These are phyloP conservation scores for Zapornia atra DNA, from an alignment of 2,113 vertebrate species.

Conservation along the genomic window DNA sequence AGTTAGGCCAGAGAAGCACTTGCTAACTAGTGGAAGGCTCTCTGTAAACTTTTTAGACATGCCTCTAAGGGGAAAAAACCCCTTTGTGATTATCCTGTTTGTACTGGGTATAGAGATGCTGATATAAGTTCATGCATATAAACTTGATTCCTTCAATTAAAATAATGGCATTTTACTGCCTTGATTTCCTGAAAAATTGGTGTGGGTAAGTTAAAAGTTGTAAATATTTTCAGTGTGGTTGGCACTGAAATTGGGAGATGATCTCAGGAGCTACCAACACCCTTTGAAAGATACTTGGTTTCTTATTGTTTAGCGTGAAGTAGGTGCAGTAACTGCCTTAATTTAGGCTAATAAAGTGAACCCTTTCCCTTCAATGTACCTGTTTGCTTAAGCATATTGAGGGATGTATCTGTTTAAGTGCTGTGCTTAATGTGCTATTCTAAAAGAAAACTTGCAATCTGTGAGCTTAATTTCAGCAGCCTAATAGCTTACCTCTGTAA, in stretches of 20 bases:
- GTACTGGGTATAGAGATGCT: background rate
- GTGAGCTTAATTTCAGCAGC: background rate
- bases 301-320: background rate
- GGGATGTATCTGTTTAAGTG: background rate
- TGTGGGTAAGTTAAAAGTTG: background rate
- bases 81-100: background rate
- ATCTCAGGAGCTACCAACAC: background rate
- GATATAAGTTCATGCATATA: background rate
- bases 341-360: background rate
- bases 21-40: background rate
- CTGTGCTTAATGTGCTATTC: background rate
- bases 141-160: background rate
- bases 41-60: background rate
- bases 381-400: background rate
- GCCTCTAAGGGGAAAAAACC: accelerated
- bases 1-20: background rate
- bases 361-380: background rate
- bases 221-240: background rate
- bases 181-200: background rate
- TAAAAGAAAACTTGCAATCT: background rate
- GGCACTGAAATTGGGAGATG: background rate
- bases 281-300: background rate
- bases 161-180: background rate
- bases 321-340: background rate
- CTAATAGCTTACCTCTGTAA: background rate